Evolutionary conservation across 92 coral and sea anemone species (phyloP).

Genomic region (Phenganax stokvisi): DNA sequence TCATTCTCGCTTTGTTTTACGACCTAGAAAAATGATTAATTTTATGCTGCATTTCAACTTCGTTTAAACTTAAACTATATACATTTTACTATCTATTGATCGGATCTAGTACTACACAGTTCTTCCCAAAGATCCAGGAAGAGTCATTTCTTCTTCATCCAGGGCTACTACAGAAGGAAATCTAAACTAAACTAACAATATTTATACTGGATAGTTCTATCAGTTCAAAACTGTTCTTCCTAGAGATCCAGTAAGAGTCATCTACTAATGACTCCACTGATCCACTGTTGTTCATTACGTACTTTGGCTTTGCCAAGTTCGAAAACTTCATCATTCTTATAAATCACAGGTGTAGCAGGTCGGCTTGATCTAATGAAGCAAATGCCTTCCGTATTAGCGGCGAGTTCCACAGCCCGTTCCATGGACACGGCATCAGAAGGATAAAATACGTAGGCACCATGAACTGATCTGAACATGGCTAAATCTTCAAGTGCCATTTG

Average conservation of each 20-base stretch:
- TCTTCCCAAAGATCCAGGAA: too few relatives aligned
- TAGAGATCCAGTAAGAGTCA: not conserved
- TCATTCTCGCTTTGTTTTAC: constrained; percentile 63
- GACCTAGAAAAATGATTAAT: constrained; percentile 43
- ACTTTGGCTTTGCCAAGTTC: constrained; percentile 98
- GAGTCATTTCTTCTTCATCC: too few relatives aligned
- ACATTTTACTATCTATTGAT: too few relatives aligned
- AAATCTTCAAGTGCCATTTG: constrained; percentile 97
- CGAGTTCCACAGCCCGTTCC: constrained; percentile 87
- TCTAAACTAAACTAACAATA: too few relatives aligned
- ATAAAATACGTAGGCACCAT: constrained; percentile 84
- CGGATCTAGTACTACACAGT: too few relatives aligned
- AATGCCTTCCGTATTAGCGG: constrained; percentile 75
- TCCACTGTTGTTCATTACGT: not conserved
- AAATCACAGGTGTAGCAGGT: constrained; percentile 70
- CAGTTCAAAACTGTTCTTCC: too few relatives aligned
- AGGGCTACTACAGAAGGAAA: too few relatives aligned
- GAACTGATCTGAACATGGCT: constrained; percentile 90
- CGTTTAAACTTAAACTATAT: too few relatives aligned
- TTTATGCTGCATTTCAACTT: too few relatives aligned
- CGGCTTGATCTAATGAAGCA: constrained; percentile 80
- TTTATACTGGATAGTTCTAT: too few relatives aligned
- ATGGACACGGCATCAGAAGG: constrained; percentile 95
- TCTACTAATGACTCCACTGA: too few relatives aligned
- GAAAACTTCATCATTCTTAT: constrained; percentile 68